These are phyloP conservation scores for Macrobrachium nipponense DNA, from an alignment of 1,140 invertebrate species.

Conservation along the genomic window DNA sequence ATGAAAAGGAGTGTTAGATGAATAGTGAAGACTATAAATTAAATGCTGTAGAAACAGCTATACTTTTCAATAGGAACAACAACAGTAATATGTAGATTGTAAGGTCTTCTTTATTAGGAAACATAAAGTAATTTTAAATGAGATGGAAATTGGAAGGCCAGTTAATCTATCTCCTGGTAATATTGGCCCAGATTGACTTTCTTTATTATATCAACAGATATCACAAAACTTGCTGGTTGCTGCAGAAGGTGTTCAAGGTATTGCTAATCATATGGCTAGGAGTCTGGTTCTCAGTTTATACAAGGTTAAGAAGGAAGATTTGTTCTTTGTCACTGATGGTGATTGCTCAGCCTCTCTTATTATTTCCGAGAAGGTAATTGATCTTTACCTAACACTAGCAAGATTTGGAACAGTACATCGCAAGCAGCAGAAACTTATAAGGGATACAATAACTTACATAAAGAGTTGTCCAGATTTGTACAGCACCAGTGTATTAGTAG, in stretches of 20 bases:
- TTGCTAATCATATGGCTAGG: constrained; percentile 37
- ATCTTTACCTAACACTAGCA: constrained; percentile 17
- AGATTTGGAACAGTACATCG: constrained; percentile 49
- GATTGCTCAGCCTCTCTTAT: background rate
- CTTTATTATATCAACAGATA: constrained; percentile 24
- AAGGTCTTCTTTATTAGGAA: too few relatives aligned
- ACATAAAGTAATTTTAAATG: too few relatives aligned
- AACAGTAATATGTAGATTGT: too few relatives aligned
- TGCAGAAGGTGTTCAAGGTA: constrained; percentile 34
- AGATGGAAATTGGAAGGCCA: too few relatives aligned
- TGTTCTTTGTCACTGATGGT: too few relatives aligned
- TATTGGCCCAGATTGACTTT: background rate
- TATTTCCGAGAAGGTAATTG: background rate
- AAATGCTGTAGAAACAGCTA: too few relatives aligned
- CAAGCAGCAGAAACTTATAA: constrained; percentile 41
- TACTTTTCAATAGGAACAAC: too few relatives aligned
- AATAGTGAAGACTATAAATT: too few relatives aligned
- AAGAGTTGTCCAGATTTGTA: constrained; percentile 18
- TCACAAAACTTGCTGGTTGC: constrained; percentile 34
- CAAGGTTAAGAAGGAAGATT: background rate
- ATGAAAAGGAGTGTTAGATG: too few relatives aligned
- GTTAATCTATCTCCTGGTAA: background rate
- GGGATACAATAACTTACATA: constrained; percentile 29
- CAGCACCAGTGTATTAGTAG: constrained; percentile 1
- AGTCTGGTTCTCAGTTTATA: constrained; percentile 18